Conservation (phyloP, 2,113 vertebrate species). For the Pollachius pollachius region DNA sequence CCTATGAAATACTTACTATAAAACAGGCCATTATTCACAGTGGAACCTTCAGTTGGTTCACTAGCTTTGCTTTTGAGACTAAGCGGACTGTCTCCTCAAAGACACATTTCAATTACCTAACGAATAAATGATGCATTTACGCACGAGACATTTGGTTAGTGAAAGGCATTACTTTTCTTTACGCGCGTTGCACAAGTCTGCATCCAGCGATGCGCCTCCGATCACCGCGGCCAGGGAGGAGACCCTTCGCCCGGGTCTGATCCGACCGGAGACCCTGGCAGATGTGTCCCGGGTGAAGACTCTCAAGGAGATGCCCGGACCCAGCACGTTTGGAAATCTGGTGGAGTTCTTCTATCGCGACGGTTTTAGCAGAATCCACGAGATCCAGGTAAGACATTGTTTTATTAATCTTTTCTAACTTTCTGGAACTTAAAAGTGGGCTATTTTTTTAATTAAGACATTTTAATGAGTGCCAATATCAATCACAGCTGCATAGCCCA, state of each 20-base stretch:
- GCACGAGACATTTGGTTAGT: too few relatives aligned
- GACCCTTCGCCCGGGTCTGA: background rate
- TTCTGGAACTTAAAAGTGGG: background rate
- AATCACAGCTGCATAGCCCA: too few relatives aligned
- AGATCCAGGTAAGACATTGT: constrained; percentile 81
- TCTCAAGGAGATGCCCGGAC: constrained; percentile 87
- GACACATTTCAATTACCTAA: constrained; percentile 36
- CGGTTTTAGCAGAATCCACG: constrained; percentile 88
- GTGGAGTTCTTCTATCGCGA: constrained; percentile 88
- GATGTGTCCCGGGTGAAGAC: constrained; percentile 54
- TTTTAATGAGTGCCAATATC: too few relatives aligned
- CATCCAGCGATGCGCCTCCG: background rate
- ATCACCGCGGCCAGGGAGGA: background rate
- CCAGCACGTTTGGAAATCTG: constrained; percentile 79
- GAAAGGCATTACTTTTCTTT: background rate
- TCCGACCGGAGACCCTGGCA: background rate
- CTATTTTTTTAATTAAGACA: background rate
- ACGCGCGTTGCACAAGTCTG: background rate
- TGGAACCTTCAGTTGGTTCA: too few relatives aligned
- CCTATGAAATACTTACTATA: too few relatives aligned
- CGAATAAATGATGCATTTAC: too few relatives aligned
- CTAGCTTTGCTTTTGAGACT: too few relatives aligned
- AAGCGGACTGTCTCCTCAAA: background rate
- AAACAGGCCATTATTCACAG: too few relatives aligned
- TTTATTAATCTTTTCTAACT: background rate